Evolutionary conservation across 1,140 invertebrate species (phyloP), one percentile per base, ranked within the genome.

Genomic region (Drosophila punjabiensis): DNA sequence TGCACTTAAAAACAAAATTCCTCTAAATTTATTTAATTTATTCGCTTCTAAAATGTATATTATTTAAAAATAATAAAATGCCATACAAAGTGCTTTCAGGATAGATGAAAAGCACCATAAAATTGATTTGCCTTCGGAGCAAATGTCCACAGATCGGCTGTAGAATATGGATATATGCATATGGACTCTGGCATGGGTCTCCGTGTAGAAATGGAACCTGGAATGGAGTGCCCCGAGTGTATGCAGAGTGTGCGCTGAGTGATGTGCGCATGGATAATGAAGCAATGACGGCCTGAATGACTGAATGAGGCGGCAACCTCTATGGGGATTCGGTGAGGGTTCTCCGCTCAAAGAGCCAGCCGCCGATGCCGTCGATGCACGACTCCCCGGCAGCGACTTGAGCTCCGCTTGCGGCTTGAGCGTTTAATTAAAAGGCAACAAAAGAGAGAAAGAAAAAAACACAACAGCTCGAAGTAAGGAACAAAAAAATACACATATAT

Each of bases 371-470:
- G 66, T 74, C 71, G 41, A 63, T 63, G 69, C 59, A 58, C 71
- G 52, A 67, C 67, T 59, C 43, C 24, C 24, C 58, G 62, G 47
- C 60, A 30, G 52, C 52, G 62, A 48, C 61, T 78, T 73, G 68
- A 66, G 68, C 68, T 61, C 43, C 41, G 56, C 62, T 79, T 35
- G 85, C 85, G 85, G 85, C 85, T 85, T 81, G 70, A 70, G 71
- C 81, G 79, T 85, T 89, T 89, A 89, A 89, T 89, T 89, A 89
- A 89, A 88, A 89, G 85, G 85, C 85, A 89, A 81, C 68, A 89
- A 77, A 76, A 48, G 76, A 48, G 30, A 43, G 18, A 16, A 24
- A 20, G 48, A 45, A 47, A 65, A 43, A 56, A 48, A 20, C 24
- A 24, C 35, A 58, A 43, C 52, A 53, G 5, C 52, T 55, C 6